Percentiles rank a stretch among this genome's conserved stretches.
These are phyloP conservation scores for Serripes groenlandicus DNA, from an alignment of 2,888 invertebrate species.

Conservation along the genomic window DNA sequence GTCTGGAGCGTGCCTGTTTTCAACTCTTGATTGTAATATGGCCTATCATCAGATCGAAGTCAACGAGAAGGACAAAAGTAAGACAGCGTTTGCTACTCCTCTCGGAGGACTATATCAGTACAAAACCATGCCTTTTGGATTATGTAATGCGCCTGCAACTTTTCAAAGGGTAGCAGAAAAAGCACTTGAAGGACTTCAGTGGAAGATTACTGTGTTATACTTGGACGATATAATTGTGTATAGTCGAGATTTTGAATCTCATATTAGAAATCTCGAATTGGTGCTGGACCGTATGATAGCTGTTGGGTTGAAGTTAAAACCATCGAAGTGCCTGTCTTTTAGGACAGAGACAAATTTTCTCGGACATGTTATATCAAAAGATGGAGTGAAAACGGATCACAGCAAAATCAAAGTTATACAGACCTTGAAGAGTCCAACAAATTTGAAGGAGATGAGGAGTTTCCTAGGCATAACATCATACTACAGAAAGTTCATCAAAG, in stretches of 20 bases:
- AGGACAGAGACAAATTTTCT: background rate
- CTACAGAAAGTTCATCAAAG: constrained; percentile 41
- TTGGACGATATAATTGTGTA: constrained; percentile 50
- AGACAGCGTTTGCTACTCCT: constrained; percentile 35
- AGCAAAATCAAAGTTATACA: background rate
- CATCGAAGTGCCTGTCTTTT: background rate
- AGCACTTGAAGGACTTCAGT: constrained; percentile 42
- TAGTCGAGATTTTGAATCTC: constrained; percentile 34
- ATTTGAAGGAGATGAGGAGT: background rate
- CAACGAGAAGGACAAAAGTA: constrained; percentile 21
- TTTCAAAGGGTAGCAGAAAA: background rate
- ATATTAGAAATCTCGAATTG: constrained; percentile 2
- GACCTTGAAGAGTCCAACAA: background rate
- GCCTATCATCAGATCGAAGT: constrained; percentile 52
- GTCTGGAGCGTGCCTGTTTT: constrained; percentile 23
- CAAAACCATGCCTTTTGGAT: background rate
- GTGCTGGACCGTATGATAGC: background rate
- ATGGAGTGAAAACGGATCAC: background rate
- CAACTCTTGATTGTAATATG: constrained; percentile 35
- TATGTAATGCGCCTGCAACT: background rate
- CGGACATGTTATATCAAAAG: constrained; percentile 2
- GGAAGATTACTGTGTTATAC: constrained; percentile 42
- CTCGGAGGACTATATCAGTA: background rate
- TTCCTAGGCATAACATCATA: constrained; percentile 22
- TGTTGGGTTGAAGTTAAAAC: background rate